phyloP scores from a whole-genome alignment of 2,113 vertebrate species.

The Serinus canaria region DNA sequence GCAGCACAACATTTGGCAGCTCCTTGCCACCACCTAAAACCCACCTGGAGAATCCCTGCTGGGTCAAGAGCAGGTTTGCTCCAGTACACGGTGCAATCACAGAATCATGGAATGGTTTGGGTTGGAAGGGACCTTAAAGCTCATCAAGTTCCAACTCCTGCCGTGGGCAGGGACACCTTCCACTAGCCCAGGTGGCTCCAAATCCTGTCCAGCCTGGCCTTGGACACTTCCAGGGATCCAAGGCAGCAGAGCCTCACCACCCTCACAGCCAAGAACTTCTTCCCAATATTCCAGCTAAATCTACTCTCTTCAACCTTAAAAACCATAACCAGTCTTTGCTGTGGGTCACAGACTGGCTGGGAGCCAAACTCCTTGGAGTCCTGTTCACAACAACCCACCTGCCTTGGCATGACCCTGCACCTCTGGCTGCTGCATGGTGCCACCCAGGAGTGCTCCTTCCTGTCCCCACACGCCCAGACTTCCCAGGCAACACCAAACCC shows the following conservation, averaged over 20 bases:
- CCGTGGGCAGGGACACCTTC: neutral
- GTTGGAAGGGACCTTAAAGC: neutral
- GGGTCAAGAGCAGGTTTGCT: neutral
- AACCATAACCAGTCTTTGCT: neutral
- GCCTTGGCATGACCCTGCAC: neutral
- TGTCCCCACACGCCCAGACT: rapidly evolving
- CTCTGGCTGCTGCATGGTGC: neutral
- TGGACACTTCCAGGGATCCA: neutral
- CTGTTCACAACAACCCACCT: neutral
- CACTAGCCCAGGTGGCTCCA: rapidly evolving
- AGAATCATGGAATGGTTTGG: neutral
- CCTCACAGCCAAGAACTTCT: neutral
- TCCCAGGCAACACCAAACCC: rapidly evolving
- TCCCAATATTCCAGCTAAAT: neutral
- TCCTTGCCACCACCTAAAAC: neutral
- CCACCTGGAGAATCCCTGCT: neutral
- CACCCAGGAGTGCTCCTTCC: neutral
- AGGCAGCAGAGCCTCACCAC: neutral
- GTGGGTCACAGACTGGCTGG: neutral
- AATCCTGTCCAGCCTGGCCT: rapidly evolving
- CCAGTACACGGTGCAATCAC: neutral
- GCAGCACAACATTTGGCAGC: neutral
- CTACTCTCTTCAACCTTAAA: neutral
- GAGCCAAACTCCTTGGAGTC: neutral
- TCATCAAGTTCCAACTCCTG: rapidly evolving